phyloP scores from a whole-genome alignment of 2,888 invertebrate species.

The Myopa tessellatipennis region DNA sequence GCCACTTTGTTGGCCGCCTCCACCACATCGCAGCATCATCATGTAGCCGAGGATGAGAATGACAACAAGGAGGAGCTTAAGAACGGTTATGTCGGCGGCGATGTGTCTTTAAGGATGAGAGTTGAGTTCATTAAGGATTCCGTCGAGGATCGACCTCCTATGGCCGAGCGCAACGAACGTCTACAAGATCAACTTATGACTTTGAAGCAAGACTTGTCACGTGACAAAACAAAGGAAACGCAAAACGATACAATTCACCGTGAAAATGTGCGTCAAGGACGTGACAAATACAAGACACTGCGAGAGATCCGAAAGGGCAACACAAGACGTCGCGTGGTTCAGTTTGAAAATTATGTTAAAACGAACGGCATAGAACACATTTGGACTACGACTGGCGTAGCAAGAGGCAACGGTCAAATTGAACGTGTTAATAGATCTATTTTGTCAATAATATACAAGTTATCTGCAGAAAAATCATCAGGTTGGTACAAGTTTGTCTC shows the following conservation, averaged over 20 bases:
- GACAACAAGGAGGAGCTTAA: constrained; percentile 82
- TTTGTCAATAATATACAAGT: constrained; percentile 5
- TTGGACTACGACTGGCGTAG: too few species aligned
- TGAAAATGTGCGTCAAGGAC: constrained; percentile 97
- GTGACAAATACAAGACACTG: constrained; percentile 99
- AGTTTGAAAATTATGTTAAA: constrained; percentile 99
- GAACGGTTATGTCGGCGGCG: constrained; percentile 77
- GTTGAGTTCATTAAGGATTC: constrained; percentile 94
- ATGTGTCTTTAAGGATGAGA: constrained; percentile 79
- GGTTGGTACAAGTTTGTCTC: too few species aligned
- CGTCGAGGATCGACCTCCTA: constrained; percentile 90
- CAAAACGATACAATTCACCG: constrained; percentile 97
- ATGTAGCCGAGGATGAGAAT: constrained; percentile 80
- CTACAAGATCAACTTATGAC: constrained; percentile 95
- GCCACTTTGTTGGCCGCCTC: constrained; percentile 76
- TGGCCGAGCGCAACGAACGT: constrained; percentile 94
- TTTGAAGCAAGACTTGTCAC: constrained; percentile 94
- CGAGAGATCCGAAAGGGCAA: constrained; percentile 99
- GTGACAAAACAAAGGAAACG: constrained; percentile 95
- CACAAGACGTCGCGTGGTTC: constrained; percentile 99
- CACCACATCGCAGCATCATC: constrained; percentile 79
- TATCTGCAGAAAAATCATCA: background rate
- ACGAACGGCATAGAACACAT: too few species aligned
- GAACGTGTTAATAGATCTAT: constrained; percentile 20
- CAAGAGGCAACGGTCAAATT: too few species aligned